Conservation (phyloP, 1,140 invertebrate species). For the Ooceraea biroi region DNA sequence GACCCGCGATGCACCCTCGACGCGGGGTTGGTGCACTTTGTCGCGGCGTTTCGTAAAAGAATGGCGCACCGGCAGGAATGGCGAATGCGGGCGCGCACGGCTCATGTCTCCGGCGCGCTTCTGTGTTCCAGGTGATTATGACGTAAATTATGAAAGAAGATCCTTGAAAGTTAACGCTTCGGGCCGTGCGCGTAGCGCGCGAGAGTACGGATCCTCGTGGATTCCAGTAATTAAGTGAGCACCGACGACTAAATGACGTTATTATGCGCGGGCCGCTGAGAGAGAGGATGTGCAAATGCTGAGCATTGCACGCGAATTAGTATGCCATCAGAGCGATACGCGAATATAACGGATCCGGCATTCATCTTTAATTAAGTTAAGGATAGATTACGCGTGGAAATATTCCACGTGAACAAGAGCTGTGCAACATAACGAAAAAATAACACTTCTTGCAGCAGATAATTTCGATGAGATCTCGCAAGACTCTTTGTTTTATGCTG, state of each 20-base stretch:
- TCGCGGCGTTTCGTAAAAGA: constrained; percentile 70
- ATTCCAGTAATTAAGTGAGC: constrained; percentile 69
- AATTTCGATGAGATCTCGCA: not conserved
- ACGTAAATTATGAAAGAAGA: constrained; percentile 83
- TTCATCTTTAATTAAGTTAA: not conserved
- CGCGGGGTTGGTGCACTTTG: constrained; percentile 41
- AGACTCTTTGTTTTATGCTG: too few relatives aligned
- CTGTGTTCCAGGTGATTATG: constrained; percentile 82
- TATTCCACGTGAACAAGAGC: not conserved
- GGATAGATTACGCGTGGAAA: not conserved
- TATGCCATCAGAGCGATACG: constrained; percentile 51
- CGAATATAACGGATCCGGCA: constrained; percentile 4
- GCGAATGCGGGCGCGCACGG: constrained; percentile 27
- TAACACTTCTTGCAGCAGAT: not conserved
- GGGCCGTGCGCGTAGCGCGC: constrained; percentile 65
- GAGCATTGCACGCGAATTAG: constrained; percentile 39
- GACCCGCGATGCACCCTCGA: constrained; percentile 61
- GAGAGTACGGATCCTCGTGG: constrained; percentile 65
- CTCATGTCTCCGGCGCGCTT: constrained; percentile 54
- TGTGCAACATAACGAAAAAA: not conserved
- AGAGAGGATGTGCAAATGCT: constrained; percentile 32
- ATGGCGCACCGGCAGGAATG: constrained; percentile 45
- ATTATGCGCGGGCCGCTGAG: constrained; percentile 40
- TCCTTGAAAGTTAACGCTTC: constrained; percentile 69
- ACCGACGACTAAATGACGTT: constrained; percentile 67